Evolutionary conservation across 2,888 invertebrate genomes (phyloP), one percentile per base, ranked within the genome.

Genomic region (Pollenia amentaria): DNA sequence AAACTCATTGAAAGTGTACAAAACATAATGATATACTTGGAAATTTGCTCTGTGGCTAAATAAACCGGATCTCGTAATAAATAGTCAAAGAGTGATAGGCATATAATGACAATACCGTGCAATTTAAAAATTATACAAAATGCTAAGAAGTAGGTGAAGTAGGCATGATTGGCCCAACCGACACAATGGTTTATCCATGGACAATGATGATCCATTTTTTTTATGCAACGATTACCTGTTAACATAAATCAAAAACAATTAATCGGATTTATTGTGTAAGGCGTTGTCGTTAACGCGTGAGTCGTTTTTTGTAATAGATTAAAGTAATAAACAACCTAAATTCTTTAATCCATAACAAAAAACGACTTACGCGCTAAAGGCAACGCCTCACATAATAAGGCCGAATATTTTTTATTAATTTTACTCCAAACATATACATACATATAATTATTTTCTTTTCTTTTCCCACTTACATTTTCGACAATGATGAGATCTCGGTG

Each of bases 101-200:
- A 93, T 48, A 98, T 94, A 75, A 98, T 95, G 62, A 96, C 93
- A 2, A 97, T 94, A 14, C 98, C 97, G 90, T 99, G 98, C 29
- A 96, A 94, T 91, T 98, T 99, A 12, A 99, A 99, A 75, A 97
- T 92, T 2, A 99, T 98, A 16, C 99, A 98, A 90, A 96, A 98
- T 7, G 96, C 94, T 16, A 99, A 95, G 93, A 99, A 99, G 89
- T 95, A 95, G 2, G 96, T 96, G 93, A 99, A 99, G 94, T 97
- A 97, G 2, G 96, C 96, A 90, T 99, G 99, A 94, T 99, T 99
- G 21, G 95, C 95, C 94, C 99, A 98, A 0, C 99, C 99, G 83
- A 98, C 98, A 91, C 99, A 99, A 93, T 97, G 93, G 89, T 99
- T 99, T 90, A 99, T 99, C 99, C 99, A 99, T 0, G 99, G 99